A percentile compares a stretch with the other conserved stretches of the same genome.
These are phyloP conservation scores for Pithecia hirsuta DNA, from an alignment of 2,797 vertebrate genomes.

Conservation along the genomic window DNA sequence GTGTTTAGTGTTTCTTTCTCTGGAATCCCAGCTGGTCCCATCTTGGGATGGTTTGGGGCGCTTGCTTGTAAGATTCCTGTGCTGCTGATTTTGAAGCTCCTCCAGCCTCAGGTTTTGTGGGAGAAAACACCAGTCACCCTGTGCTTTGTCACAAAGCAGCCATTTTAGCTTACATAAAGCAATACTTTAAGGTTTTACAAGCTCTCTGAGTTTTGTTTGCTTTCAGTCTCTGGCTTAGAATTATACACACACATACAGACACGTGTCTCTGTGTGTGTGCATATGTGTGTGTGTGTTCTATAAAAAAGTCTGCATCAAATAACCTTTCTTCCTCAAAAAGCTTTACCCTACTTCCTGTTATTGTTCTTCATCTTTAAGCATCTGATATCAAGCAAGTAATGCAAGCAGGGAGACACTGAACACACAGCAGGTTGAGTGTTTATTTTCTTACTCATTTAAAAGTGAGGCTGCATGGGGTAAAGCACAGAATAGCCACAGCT, in stretches of 20 bases:
- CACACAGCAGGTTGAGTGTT: constrained; percentile 24
- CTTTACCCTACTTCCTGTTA: not conserved
- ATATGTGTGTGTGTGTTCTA: not conserved
- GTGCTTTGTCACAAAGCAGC: not conserved
- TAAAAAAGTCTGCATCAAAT: not conserved
- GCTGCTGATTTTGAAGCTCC: not conserved
- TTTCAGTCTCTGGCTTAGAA: constrained; percentile 7
- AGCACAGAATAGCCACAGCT: not conserved
- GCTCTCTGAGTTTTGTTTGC: not conserved
- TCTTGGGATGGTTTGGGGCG: not conserved
- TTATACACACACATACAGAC: not conserved
- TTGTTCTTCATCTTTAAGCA: constrained; percentile 43
- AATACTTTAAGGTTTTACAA: not conserved
- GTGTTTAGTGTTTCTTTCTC: not conserved
- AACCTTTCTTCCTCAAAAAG: constrained; percentile 16
- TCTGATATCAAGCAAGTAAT: constrained; percentile 28
- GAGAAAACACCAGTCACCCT: not conserved
- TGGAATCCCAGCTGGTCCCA: not conserved
- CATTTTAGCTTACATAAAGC: not conserved
- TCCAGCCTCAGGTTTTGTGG: not conserved
- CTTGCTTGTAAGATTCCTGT: not conserved
- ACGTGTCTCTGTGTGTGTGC: not conserved
- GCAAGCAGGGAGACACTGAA: constrained; percentile 35
- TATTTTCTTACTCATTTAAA: constrained; percentile 53
- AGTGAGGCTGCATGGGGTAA: constrained; percentile 16